phyloP scores from a whole-genome alignment of 2,888 invertebrate species.

The Pristionchus entomophagus region DNA sequence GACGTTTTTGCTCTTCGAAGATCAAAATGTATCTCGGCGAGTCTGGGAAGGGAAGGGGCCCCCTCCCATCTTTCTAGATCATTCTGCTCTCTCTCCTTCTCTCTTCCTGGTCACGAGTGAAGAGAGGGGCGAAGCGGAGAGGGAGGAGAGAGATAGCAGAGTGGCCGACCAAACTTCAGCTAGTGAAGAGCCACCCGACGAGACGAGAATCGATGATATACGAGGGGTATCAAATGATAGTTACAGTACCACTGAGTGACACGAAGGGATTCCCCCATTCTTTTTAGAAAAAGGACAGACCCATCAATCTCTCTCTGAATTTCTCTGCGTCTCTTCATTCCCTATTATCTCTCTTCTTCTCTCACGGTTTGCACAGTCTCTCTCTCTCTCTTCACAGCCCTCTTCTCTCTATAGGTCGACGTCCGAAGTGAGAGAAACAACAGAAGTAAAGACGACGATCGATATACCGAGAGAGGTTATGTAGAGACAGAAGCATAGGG shows the following conservation, averaged over 20 bases:
- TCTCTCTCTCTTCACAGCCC: background rate
- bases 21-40: slow-evolving; percentile 9
- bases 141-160: slow-evolving; percentile 11
- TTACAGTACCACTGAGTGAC: background rate
- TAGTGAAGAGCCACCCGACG: background rate
- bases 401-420: background rate
- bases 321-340: background rate
- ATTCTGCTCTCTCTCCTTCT: slow-evolving; percentile 25
- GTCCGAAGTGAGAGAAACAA: background rate
- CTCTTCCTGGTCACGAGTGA: slow-evolving; percentile 43
- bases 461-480: background rate
- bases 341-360: background rate
- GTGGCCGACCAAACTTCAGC: slow-evolving; percentile 38
- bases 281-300: background rate
- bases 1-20: background rate
- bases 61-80: slow-evolving; percentile 26
- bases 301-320: slow-evolving; percentile 16
- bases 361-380: slow-evolving; percentile 26
- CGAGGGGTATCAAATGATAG: background rate
- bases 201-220: background rate
- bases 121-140: background rate
- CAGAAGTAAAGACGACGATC: slow-evolving; percentile 14
- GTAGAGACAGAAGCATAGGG: background rate
- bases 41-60: background rate
- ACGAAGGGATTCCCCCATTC: background rate